These are phyloP conservation scores for Thalassoma bifasciatum DNA, from an alignment of 2,113 vertebrate species.

Conservation along the genomic window DNA sequence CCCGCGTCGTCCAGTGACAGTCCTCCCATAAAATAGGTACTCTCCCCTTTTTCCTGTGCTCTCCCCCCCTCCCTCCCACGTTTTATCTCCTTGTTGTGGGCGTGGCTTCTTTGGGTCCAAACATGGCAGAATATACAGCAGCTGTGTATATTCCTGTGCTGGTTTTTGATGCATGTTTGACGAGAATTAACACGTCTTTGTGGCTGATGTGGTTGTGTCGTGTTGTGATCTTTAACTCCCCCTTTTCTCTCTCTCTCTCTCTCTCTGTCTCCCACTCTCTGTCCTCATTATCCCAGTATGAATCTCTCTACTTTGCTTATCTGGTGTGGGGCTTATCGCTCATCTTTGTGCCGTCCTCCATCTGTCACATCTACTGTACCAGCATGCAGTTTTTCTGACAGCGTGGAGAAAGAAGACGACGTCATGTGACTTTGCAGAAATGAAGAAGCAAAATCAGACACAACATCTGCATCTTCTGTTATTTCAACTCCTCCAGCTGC, in stretches of 20 bases:
- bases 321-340: constrained; percentile 48
- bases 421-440: constrained; percentile 16
- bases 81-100: constrained; percentile 35
- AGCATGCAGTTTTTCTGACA: constrained; percentile 50
- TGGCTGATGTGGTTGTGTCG: constrained; percentile 50
- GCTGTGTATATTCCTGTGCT: constrained; percentile 46
- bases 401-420: constrained; percentile 2
- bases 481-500: constrained; percentile 26
- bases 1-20: constrained; percentile 77
- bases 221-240: constrained; percentile 6
- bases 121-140: constrained; percentile 46
- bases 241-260: background rate
- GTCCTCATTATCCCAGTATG: constrained; percentile 16
- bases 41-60: constrained; percentile 38
- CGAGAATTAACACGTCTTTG: constrained; percentile 32
- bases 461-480: background rate
- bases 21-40: constrained; percentile 87
- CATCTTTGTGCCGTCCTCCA: constrained; percentile 38
- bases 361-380: constrained; percentile 51
- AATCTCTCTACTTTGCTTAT: constrained; percentile 42
- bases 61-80: constrained; percentile 30
- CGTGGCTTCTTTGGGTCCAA: constrained; percentile 57
- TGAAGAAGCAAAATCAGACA: constrained; percentile 14
- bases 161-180: constrained; percentile 65
- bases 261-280: background rate